These are phyloP conservation scores for Linnaemya tessellans DNA, from an alignment of 2,888 invertebrate species.

Conservation along the genomic window DNA sequence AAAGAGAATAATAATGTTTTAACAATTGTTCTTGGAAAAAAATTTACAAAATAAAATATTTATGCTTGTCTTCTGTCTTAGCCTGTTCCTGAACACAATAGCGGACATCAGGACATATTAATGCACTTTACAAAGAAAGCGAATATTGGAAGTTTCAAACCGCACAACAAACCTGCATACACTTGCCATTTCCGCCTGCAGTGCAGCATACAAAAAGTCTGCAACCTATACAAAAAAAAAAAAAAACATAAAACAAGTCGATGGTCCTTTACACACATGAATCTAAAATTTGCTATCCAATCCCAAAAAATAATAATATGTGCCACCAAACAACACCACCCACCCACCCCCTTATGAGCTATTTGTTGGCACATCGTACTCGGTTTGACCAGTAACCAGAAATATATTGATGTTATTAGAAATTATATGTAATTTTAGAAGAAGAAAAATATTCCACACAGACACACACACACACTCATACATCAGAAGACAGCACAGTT, in stretches of 20 bases:
- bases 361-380: not conserved
- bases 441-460: slow-evolving; percentile 1
- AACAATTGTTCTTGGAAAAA: not conserved
- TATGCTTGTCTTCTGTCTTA: too few relatives aligned
- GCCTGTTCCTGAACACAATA: too few relatives aligned
- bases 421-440: slow-evolving; percentile 48
- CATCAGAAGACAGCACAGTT: not conserved
- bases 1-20: not conserved
- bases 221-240: slow-evolving; percentile 24
- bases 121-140: not conserved
- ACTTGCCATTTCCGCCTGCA: not conserved
- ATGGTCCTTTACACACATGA: slow-evolving; percentile 51
- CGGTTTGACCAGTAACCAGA: slow-evolving; percentile 52
- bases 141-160: not conserved
- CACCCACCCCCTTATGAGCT: not conserved
- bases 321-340: slow-evolving; percentile 47
- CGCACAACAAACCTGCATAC: not conserved
- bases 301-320: slow-evolving; percentile 45
- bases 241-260: slow-evolving; percentile 68
- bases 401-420: slow-evolving; percentile 65
- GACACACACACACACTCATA: not conserved
- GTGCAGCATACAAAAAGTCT: not conserved
- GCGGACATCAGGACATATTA: too few relatives aligned
- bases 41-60: too few relatives aligned
- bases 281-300: slow-evolving; percentile 38